A percentile compares a stretch with the other conserved stretches of the same genome.
Conservation (phyloP, 2,113 vertebrate genomes). For the Phycodurus eques region DNA sequence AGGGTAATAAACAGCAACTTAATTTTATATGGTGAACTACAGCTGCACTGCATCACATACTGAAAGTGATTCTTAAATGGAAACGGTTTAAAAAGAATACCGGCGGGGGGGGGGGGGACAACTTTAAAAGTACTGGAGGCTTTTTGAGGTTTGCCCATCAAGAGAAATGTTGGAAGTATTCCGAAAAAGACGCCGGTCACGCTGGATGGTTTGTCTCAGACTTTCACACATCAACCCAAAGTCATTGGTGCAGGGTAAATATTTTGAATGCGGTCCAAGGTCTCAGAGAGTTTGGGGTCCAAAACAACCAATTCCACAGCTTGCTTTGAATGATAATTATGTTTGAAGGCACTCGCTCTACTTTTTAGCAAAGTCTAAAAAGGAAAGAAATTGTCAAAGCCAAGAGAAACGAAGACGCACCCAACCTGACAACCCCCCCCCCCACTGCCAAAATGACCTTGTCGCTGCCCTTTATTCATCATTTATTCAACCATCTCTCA, state of each 20-base stretch:
- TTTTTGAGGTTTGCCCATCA: not conserved
- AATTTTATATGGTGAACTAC: not conserved
- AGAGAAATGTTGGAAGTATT: not conserved
- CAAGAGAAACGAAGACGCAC: constrained; percentile 5
- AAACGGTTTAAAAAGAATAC: not conserved
- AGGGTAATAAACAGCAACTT: not conserved
- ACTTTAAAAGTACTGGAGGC: not conserved
- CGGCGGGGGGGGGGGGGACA: too few relatives aligned
- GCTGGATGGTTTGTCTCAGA: not conserved
- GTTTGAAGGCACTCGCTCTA: not conserved
- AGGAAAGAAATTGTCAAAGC: not conserved
- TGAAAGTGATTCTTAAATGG: not conserved
- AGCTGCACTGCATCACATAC: too few relatives aligned
- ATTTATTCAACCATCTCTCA: constrained; percentile 45
- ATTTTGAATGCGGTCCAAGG: not conserved
- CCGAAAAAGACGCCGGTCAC: not conserved
- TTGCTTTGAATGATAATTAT: not conserved
- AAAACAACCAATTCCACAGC: not conserved
- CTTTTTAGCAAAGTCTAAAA: not conserved
- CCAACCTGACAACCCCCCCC: not conserved
- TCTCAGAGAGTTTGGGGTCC: not conserved
- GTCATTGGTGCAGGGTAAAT: not conserved
- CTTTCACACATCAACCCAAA: too few relatives aligned
- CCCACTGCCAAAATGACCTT: constrained; percentile 21
- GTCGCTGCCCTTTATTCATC: constrained; percentile 25